Evolutionary conservation across 2,888 invertebrate species (phyloP).

Genomic region (Pyrocoelia pectoralis): DNA sequence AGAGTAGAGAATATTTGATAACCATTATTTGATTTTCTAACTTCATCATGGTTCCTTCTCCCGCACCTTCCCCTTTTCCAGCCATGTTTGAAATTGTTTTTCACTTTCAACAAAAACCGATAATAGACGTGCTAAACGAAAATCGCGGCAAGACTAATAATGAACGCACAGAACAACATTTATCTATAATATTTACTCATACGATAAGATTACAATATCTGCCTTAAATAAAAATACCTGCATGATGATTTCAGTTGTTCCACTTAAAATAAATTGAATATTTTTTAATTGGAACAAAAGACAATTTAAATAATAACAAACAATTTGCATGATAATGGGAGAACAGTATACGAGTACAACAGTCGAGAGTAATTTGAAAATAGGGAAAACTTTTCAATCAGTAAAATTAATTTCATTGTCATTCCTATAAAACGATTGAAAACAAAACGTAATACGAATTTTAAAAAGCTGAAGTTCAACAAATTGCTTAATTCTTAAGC

Average conservation of each 20-base stretch:
- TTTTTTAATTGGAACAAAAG: constrained; percentile 7
- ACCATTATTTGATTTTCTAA: constrained; percentile 80
- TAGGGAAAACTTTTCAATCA: constrained; percentile 50
- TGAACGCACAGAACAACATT: constrained; percentile 7
- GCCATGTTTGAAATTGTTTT: constrained; percentile 59
- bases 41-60: constrained; percentile 64
- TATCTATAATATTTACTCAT: constrained; percentile 21
- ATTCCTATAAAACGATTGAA: constrained; percentile 47
- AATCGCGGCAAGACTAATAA: constrained; percentile 13
- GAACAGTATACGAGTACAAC: constrained; percentile 11
- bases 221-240: constrained; percentile 24
- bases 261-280: constrained; percentile 16
- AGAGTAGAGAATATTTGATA: constrained; percentile 83
- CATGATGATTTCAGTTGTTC: constrained; percentile 20
- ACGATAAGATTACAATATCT: constrained; percentile 37
- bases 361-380: constrained; percentile 18
- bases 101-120: not conserved
- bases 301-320: constrained; percentile 20
- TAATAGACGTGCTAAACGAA: not conserved
- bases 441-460: constrained; percentile 43
- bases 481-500: constrained; percentile 50
- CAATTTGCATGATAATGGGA: constrained; percentile 23
- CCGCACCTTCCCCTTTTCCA: constrained; percentile 65
- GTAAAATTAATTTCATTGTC: constrained; percentile 52
- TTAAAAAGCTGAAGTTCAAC: constrained; percentile 39